Percentiles rank a stretch among this genome's conserved stretches.
These are phyloP conservation scores for Pedicia rivosa DNA, from an alignment of 2,888 invertebrate genomes.

Conservation along the genomic window DNA sequence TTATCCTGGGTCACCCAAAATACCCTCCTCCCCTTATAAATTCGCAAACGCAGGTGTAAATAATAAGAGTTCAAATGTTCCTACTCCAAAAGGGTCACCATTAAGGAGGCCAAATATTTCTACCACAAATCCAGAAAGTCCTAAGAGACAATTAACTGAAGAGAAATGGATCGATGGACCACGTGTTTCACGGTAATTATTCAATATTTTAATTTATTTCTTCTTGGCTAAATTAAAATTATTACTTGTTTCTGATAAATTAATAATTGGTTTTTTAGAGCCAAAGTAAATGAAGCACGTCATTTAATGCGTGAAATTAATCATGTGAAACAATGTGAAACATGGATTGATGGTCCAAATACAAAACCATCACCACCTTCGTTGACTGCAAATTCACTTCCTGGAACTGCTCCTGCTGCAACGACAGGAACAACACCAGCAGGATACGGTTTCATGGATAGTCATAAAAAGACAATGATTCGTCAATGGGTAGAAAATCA, in stretches of 20 bases:
- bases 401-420: slow-evolving; percentile 13
- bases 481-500: slow-evolving; percentile 88
- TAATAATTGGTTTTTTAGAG: slow-evolving; percentile 30
- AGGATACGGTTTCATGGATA: slow-evolving; percentile 83
- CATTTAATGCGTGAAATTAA: slow-evolving; percentile 63
- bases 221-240: neutral
- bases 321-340: slow-evolving; percentile 67
- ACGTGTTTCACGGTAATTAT: slow-evolving; percentile 42
- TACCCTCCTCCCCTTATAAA: slow-evolving; percentile 18
- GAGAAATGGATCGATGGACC: slow-evolving; percentile 98
- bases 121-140: slow-evolving; percentile 18
- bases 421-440: slow-evolving; percentile 6
- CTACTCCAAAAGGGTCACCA: slow-evolving; percentile 37
- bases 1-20: slow-evolving; percentile 17
- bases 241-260: neutral
- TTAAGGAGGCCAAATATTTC: slow-evolving; percentile 25
- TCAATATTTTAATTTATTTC: neutral
- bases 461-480: slow-evolving; percentile 84
- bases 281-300: slow-evolving; percentile 64
- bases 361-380: slow-evolving; percentile 39
- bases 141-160: slow-evolving; percentile 39
- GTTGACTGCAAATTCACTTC: slow-evolving; percentile 25
- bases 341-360: slow-evolving; percentile 93
- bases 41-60: slow-evolving; percentile 11
- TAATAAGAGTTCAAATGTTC: slow-evolving; percentile 28